Evolutionary conservation across 2,888 invertebrate species (phyloP), one percentile per base, ranked within the genome.

Genomic region (Amphipyra berbera): DNA sequence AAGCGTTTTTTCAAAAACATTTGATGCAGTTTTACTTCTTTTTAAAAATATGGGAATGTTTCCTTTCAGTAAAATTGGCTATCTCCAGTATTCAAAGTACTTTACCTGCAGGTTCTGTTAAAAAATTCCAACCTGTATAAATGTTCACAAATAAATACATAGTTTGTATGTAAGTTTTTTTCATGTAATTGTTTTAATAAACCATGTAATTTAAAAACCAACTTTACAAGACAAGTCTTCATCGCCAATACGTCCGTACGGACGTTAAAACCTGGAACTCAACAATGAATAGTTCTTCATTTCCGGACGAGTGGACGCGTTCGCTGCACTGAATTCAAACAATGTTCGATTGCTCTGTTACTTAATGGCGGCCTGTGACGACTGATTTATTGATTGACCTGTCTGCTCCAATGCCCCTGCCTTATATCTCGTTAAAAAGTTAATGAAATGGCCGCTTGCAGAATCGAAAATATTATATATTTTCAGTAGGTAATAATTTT

Each of bases 301-400:
- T 75, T 73, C 73, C 77, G 71, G 60, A 37, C 61, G 77, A 68
- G 62, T 62, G 71, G 57, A 46, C 52, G 15, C 50, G 59, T 56
- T 68, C 62, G 64, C 65, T 79, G 75, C 74, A 70, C 68, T 64
- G 60, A 73, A 72, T 73, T 78, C 78, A 75, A 73, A 73, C 73
- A 73, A 73, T 76, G 76, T 76, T 60, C 63, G 70, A 70, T 70
- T 81, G 76, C 73, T 72, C 79, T 72, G 75, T 68, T 76, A 75
- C 68, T 78, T 81, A 75, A 79, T 78, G 66, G 68, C 59, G 48
- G 67, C 52, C 71, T 50, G 72, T 72, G 67, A 70, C 71, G 68
- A 76, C 60, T 77, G 75, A 79, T 77, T 77, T 78, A 79, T 78
- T 79, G 79, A 78, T 79, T 75, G 66, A 66, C 55, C 77, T 73